These are phyloP conservation scores for Rhinophrynus dorsalis DNA, from an alignment of 2,797 vertebrate genomes.

Conservation along the genomic window DNA sequence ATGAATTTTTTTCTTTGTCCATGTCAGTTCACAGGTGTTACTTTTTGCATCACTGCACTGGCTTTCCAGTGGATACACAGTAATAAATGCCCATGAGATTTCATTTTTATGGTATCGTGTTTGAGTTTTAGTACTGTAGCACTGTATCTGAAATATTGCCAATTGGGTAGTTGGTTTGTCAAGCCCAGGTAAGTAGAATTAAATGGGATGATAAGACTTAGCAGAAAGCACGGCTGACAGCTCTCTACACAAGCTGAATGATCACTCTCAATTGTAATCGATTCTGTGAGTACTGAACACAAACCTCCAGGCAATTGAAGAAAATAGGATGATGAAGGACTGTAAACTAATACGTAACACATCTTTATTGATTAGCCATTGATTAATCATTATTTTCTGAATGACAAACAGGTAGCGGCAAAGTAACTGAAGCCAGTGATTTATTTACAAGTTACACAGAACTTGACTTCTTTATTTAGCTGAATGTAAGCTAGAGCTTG, in stretches of 20 bases:
- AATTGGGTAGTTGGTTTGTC: slow-evolving; percentile 61
- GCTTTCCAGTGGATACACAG: slow-evolving; percentile 8
- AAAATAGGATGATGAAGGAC: slow-evolving; percentile 82
- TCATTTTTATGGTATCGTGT: slow-evolving; percentile 18
- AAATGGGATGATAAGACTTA: slow-evolving; percentile 63
- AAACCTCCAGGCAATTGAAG: slow-evolving; percentile 77
- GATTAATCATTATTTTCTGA: slow-evolving; percentile 85
- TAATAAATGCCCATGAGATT: slow-evolving; percentile 39
- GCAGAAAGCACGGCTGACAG: slow-evolving; percentile 73
- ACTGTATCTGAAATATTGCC: slow-evolving; percentile 59
- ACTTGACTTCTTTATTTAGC: slow-evolving; percentile 73
- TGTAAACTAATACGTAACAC: slow-evolving; percentile 81
- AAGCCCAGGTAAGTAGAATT: slow-evolving; percentile 69
- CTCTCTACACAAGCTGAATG: slow-evolving; percentile 80
- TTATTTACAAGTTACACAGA: slow-evolving; percentile 78
- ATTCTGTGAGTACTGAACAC: slow-evolving; percentile 81
- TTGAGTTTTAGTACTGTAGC: slow-evolving; percentile 30
- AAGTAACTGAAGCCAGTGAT: slow-evolving; percentile 79
- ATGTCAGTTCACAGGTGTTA: slow-evolving; percentile 1
- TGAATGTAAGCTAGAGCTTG: slow-evolving; percentile 63
- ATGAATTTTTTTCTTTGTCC: background rate
- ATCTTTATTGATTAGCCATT: slow-evolving; percentile 81
- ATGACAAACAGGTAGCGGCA: slow-evolving; percentile 81
- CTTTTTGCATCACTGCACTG: slow-evolving; percentile 39
- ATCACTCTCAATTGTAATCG: slow-evolving; percentile 83